These are phyloP conservation scores for Torymus texanus DNA, from an alignment of 2,888 invertebrate genomes.

Conservation along the genomic window DNA sequence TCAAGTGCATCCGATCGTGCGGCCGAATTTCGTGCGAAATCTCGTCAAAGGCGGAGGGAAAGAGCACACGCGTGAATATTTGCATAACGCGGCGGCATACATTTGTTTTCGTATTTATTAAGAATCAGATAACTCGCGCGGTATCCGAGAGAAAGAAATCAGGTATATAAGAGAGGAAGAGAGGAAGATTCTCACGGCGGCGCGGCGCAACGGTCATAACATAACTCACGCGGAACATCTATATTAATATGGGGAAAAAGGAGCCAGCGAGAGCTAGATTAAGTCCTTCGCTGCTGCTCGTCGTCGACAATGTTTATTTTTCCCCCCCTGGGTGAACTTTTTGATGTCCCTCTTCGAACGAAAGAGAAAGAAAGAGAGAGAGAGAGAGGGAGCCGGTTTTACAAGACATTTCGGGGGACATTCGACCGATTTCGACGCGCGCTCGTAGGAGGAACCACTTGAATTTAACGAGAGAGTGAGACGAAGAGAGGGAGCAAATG, in stretches of 20 bases:
- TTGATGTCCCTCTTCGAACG: slow-evolving; percentile 14
- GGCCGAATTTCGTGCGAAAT: slow-evolving; percentile 20
- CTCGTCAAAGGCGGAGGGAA: neutral
- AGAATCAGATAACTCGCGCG: slow-evolving; percentile 32
- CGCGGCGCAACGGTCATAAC: slow-evolving; percentile 6
- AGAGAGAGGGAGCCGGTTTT: slow-evolving; percentile 61
- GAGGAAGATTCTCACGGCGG: slow-evolving; percentile 14
- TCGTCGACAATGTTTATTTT: slow-evolving; percentile 46
- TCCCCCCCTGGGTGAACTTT: slow-evolving; percentile 6
- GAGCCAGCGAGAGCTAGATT: slow-evolving; percentile 58
- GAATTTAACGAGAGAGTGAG: slow-evolving; percentile 64
- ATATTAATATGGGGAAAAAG: slow-evolving; percentile 41
- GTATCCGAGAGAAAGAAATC: neutral
- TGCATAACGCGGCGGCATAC: slow-evolving; percentile 17
- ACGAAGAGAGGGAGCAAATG: slow-evolving; percentile 59
- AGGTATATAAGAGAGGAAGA: neutral
- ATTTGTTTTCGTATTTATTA: slow-evolving; percentile 40
- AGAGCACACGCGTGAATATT: neutral
- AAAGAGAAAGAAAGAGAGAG: neutral
- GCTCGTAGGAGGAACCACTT: slow-evolving; percentile 66
- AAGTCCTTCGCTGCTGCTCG: slow-evolving; percentile 59
- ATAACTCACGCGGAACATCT: slow-evolving; percentile 41
- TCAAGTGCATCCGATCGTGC: too few relatives aligned
- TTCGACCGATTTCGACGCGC: slow-evolving; percentile 68
- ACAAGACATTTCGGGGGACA: slow-evolving; percentile 70